phyloP scores from a whole-genome alignment of 92 coral and sea anemone genomes.

The Epizoanthus stellaris region DNA sequence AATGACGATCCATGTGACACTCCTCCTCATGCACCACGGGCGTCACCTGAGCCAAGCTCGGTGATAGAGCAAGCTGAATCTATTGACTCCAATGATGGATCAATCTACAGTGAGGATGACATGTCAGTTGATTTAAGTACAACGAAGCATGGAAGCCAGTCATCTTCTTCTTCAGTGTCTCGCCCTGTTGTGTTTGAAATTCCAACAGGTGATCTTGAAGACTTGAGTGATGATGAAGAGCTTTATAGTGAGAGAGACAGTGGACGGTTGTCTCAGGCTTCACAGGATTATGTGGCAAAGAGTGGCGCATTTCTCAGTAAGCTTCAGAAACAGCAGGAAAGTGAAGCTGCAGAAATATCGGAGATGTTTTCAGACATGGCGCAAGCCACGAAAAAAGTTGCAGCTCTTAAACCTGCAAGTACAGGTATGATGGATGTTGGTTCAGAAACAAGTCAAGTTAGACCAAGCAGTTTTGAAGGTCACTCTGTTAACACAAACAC shows the following conservation, averaged over 20 bases:
- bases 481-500: background rate
- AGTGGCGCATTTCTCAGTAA: slow-evolving; percentile 68
- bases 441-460: background rate
- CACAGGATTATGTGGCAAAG: slow-evolving; percentile 76
- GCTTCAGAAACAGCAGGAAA: slow-evolving; percentile 53
- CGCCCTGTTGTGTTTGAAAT: slow-evolving; percentile 79
- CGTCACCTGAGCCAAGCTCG: slow-evolving; percentile 68
- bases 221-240: slow-evolving; percentile 62
- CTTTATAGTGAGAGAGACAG: background rate
- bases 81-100: slow-evolving; percentile 49
- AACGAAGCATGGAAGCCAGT: slow-evolving; percentile 37
- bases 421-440: background rate
- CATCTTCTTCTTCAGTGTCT: slow-evolving; percentile 32
- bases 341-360: slow-evolving; percentile 72
- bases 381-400: slow-evolving; percentile 55
- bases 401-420: slow-evolving; percentile 42
- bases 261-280: slow-evolving; percentile 38
- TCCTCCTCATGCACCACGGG: slow-evolving; percentile 70
- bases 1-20: background rate
- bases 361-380: slow-evolving; percentile 74
- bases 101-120: slow-evolving; percentile 56
- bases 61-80: slow-evolving; percentile 16
- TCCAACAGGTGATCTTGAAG: slow-evolving; percentile 75
- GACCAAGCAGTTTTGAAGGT: background rate
- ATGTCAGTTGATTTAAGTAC: slow-evolving; percentile 9